Evolutionary conservation across 2,797 vertebrate genomes (phyloP), one percentile per base, ranked within the genome.

Genomic region (Esox masquinongy): DNA sequence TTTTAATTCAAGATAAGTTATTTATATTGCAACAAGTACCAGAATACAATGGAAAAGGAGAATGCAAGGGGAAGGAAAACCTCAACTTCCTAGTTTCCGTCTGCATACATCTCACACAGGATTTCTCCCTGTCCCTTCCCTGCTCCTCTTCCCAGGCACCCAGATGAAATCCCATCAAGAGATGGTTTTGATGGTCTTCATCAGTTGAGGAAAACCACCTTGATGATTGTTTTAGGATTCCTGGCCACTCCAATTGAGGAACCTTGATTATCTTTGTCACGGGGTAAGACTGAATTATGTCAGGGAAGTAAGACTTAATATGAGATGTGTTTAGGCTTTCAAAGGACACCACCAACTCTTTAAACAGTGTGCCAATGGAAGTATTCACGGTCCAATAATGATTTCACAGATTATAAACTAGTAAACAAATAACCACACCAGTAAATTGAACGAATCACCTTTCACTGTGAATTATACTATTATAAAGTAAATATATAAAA

Each of bases 21-120:
- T 53, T n/a, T 53, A 53, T n/a, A 53, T 53, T 53, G n/a, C 51
- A 53, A 53, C 51, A 53, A 53, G 51, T 53, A 53, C 19, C 51
- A 7, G 51, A 53, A 53, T 53, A 53, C 7, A 53, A 53, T 53
- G 19, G n/a, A 53, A 53, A 53, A 5, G 4, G 36, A 39, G 51
- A n/a, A 19, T n/a, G n/a, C 7, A 53, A 19, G 19, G 4, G 0
- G 19, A 51, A 51, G 16, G 50, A 51, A 51, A 51, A 17, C 4
- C 17, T 53, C 16, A 53, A 53, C 51, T 53, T 17, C 5, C 19
- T 53, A 53, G 8, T 53, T n/a, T 19, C 17, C 19, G 4, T 1
- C 50, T 19, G 17, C 50, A 53, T 16, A 19, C 50, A 51, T 4
- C 15, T 16, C 50, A 53, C 19, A 51, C 17, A 51, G 50, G 51